These are phyloP conservation scores for Platycheirus albimanus DNA, from an alignment of 2,888 invertebrate species.

Conservation along the genomic window DNA sequence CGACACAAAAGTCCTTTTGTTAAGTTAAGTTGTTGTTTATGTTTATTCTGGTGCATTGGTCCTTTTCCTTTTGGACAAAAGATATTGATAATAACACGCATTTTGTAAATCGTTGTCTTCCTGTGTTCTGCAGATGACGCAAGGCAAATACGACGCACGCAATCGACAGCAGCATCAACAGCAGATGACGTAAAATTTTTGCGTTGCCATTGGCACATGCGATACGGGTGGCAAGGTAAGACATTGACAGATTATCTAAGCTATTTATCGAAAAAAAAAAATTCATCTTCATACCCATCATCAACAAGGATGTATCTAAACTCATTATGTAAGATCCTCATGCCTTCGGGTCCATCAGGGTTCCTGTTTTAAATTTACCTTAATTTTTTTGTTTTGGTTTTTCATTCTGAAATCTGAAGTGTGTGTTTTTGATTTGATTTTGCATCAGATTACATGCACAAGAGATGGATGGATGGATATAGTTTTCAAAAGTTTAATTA, in stretches of 20 bases:
- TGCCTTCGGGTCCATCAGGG: slow-evolving; percentile 8
- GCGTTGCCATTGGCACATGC: slow-evolving; percentile 67
- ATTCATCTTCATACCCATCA: neutral
- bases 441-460: slow-evolving; percentile 65
- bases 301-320: slow-evolving; percentile 20
- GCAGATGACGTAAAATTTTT: slow-evolving; percentile 66
- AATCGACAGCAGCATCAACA: slow-evolving; percentile 43
- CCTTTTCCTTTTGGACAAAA: slow-evolving; percentile 31
- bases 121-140: slow-evolving; percentile 70
- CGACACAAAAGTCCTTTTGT: slow-evolving; percentile 66
- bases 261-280: slow-evolving; percentile 12
- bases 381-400: slow-evolving; percentile 5
- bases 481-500: slow-evolving; percentile 63
- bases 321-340: slow-evolving; percentile 60
- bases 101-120: slow-evolving; percentile 69
- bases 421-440: slow-evolving; percentile 58
- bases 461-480: slow-evolving; percentile 45
- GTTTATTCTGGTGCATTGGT: slow-evolving; percentile 11
- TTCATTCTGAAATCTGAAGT: slow-evolving; percentile 22
- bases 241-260: slow-evolving; percentile 48
- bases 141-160: slow-evolving; percentile 60
- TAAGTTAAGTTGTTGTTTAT: slow-evolving; percentile 6
- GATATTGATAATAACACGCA: slow-evolving; percentile 64
- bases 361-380: slow-evolving; percentile 6
- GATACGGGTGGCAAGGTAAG: slow-evolving; percentile 64